These are phyloP conservation scores for Oreortyx pictus DNA, from an alignment of 2,797 vertebrate species.

Conservation along the genomic window DNA sequence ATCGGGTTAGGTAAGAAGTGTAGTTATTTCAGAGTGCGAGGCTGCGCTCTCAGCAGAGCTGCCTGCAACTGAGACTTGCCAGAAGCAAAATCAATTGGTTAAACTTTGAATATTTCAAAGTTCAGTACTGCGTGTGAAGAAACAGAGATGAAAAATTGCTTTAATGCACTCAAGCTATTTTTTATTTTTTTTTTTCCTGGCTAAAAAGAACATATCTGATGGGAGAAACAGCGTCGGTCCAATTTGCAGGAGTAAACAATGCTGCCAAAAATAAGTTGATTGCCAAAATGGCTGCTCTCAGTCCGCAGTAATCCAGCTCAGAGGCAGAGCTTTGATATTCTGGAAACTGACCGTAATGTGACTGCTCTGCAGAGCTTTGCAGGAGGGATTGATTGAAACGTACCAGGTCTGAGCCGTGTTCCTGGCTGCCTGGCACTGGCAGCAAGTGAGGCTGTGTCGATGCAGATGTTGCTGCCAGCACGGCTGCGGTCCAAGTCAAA, in stretches of 20 bases:
- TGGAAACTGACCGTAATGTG: background rate
- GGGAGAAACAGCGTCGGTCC: conserved; percentile 13
- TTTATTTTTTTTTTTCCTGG: conserved; percentile 10
- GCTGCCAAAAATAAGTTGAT: background rate
- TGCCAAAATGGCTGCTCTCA: background rate
- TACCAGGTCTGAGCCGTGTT: fast-evolving
- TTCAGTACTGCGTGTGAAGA: conserved; percentile 39
- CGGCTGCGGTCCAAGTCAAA: background rate
- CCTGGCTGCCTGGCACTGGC: background rate
- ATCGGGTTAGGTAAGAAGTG: conserved; percentile 52
- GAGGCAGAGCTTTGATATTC: background rate
- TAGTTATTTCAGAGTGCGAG: conserved; percentile 67
- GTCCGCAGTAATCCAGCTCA: background rate
- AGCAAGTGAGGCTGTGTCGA: background rate
- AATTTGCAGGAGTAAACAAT: background rate
- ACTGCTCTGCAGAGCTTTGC: background rate
- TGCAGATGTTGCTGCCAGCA: background rate
- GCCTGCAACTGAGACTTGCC: conserved; percentile 22
- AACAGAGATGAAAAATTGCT: conserved; percentile 67
- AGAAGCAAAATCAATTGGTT: conserved; percentile 68
- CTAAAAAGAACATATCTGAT: conserved; percentile 14
- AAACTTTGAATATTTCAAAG: conserved; percentile 72
- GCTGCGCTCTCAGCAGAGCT: conserved; percentile 58
- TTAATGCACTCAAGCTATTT: conserved; percentile 32
- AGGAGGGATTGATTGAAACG: background rate